Evolutionary conservation across 1,140 invertebrate genomes (phyloP).

Genomic region (Pseudobourletiella spinata): DNA sequence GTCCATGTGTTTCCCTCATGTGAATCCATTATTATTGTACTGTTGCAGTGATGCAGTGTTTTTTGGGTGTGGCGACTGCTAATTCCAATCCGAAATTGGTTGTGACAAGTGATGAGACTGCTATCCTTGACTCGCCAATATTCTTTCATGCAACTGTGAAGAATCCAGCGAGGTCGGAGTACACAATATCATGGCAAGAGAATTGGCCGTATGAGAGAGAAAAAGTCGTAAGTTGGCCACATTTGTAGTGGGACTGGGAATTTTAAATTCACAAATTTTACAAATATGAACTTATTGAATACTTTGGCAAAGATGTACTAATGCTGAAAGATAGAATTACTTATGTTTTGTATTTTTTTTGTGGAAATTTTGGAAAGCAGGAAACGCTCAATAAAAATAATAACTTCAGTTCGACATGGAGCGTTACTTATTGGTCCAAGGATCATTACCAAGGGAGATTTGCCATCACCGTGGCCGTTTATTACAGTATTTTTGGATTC

Average conservation of each 20-base stretch:
- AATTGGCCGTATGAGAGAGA: neutral
- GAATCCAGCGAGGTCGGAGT: neutral
- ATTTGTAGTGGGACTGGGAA: neutral
- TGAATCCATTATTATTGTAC: too few relatives aligned
- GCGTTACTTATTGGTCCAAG: conserved; percentile 4
- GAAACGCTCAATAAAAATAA: conserved; percentile 13
- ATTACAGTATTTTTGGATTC: neutral
- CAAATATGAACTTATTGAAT: neutral
- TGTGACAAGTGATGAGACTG: conserved; percentile 18
- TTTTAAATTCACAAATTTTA: neutral
- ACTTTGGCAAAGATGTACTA: too few relatives aligned
- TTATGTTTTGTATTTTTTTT: neutral
- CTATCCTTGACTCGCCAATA: conserved; percentile 23
- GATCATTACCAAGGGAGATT: conserved; percentile 10
- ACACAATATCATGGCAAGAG: conserved; percentile 22
- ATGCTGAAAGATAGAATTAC: too few relatives aligned
- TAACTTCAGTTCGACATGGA: conserved; percentile 18
- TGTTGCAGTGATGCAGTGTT: neutral
- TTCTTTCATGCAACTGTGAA: conserved; percentile 16
- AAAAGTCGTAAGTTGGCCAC: neutral
- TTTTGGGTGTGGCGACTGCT: too few relatives aligned
- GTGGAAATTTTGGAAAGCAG: neutral
- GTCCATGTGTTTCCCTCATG: too few relatives aligned
- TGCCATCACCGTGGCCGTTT: conserved; percentile 1
- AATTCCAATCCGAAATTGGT: conserved; percentile 5